Conservation (phyloP, 2,888 invertebrate genomes). For the Oligia strigilis region DNA sequence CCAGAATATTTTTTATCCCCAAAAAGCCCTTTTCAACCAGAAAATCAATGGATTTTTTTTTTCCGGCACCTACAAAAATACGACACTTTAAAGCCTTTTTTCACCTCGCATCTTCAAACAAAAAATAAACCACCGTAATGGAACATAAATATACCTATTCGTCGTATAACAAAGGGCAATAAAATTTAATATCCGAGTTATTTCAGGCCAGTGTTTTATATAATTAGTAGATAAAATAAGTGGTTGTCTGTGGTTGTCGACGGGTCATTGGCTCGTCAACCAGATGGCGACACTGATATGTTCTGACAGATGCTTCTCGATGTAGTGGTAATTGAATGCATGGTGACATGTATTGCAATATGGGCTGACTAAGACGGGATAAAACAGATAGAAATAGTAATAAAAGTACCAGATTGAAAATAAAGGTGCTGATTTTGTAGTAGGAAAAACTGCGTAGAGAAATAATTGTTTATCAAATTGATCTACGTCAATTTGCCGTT, state of each 20-base stretch:
- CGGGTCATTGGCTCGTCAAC: conserved; percentile 37
- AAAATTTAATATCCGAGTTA: conserved; percentile 47
- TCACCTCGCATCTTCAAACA: background rate
- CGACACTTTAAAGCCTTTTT: background rate
- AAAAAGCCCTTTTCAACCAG: background rate
- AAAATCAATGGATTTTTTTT: background rate
- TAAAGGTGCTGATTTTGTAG: background rate
- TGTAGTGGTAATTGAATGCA: conserved; percentile 41
- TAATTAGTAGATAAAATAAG: conserved; percentile 54
- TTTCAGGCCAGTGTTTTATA: conserved; percentile 50
- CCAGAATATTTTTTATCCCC: background rate
- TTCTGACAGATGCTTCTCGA: conserved; percentile 25
- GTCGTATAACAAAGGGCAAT: conserved; percentile 41
- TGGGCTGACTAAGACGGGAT: background rate
- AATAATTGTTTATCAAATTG: background rate
- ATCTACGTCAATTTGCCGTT: background rate
- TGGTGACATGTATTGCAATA: conserved; percentile 1
- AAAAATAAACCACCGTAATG: background rate
- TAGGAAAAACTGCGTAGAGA: background rate
- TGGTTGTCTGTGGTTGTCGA: conserved; percentile 52
- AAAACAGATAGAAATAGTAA: background rate
- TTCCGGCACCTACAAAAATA: background rate
- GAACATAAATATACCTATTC: conserved; percentile 35
- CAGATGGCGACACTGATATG: conserved; percentile 44
- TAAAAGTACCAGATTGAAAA: background rate